Conservation (phyloP, 1,140 invertebrate species). For the Calliopsis andreniformis region DNA sequence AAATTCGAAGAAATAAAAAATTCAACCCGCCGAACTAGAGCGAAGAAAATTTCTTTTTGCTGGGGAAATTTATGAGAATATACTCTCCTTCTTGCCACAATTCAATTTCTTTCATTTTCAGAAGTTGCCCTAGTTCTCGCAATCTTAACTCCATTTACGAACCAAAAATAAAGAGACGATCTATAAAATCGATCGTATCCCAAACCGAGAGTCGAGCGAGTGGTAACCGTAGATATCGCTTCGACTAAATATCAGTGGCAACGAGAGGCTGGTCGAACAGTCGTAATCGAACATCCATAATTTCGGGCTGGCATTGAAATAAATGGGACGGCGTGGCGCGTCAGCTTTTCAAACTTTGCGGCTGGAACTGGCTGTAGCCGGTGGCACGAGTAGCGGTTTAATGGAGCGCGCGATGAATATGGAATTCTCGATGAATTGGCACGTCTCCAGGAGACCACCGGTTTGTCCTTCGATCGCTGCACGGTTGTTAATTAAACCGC, state of each 20-base stretch:
- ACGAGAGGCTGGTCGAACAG: neutral
- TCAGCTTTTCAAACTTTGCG: slow-evolving; percentile 48
- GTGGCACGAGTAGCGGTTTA: slow-evolving; percentile 40
- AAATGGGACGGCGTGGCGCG: slow-evolving; percentile 31
- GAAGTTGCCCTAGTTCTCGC: no score
- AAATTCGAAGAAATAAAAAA: slow-evolving; percentile 34
- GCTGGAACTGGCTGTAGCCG: slow-evolving; percentile 37
- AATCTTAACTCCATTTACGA: no score
- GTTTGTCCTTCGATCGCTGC: slow-evolving; percentile 43
- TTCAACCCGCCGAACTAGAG: neutral
- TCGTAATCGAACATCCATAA: slow-evolving; percentile 40
- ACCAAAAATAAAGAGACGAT: no score
- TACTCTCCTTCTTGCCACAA: neutral
- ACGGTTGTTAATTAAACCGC: slow-evolving; percentile 37
- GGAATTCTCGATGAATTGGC: slow-evolving; percentile 53
- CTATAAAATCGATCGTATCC: neutral
- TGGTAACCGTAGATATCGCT: slow-evolving; percentile 13
- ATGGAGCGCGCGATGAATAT: slow-evolving; percentile 53
- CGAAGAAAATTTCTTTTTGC: slow-evolving; percentile 32
- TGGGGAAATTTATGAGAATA: no score
- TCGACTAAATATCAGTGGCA: slow-evolving; percentile 26
- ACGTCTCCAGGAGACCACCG: slow-evolving; percentile 46
- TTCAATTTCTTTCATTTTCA: no score
- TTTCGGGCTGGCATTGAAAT: slow-evolving; percentile 44
- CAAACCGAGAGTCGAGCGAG: no score